Percentiles rank a stretch among this genome's conserved stretches.
Evolutionary conservation across 1,140 invertebrate species (phyloP).

Genomic region (Alviniconcha marisindica): DNA sequence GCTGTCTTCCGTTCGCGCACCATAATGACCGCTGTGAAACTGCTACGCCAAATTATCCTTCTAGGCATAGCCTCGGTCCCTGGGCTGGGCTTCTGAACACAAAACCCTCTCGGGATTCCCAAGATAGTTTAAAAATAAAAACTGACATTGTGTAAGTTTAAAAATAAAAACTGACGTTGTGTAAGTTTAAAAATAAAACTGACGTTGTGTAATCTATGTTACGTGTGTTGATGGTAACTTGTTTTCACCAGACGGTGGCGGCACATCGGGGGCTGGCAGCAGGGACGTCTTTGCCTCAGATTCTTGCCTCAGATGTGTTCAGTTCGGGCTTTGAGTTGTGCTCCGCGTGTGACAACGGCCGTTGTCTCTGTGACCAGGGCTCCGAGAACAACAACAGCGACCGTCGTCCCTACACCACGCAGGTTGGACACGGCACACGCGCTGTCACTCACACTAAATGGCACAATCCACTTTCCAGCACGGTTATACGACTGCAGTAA

Average conservation of each 20-base stretch:
- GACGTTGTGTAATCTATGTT: not conserved
- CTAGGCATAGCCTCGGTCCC: no score
- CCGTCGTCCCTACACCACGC: not conserved
- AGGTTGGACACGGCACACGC: no score
- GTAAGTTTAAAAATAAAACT: no score
- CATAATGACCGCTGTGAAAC: no score
- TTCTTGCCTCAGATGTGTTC: not conserved
- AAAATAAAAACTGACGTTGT: not conserved
- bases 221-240: not conserved
- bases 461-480: no score
- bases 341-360: not conserved
- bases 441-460: no score
- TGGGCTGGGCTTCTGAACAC: no score
- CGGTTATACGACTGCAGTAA: no score
- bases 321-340: not conserved
- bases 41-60: no score
- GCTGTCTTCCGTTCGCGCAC: no score
- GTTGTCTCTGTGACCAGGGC: not conserved
- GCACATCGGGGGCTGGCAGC: not conserved
- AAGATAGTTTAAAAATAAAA: not conserved
- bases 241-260: not conserved
- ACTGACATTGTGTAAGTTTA: not conserved
- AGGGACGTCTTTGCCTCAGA: not conserved
- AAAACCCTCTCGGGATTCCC: no score
- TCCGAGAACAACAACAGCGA: slow-evolving; percentile 1